Base-by-base conservation (phyloP, 1,140 invertebrate genomes). In the Vanessa atalanta region DNA sequence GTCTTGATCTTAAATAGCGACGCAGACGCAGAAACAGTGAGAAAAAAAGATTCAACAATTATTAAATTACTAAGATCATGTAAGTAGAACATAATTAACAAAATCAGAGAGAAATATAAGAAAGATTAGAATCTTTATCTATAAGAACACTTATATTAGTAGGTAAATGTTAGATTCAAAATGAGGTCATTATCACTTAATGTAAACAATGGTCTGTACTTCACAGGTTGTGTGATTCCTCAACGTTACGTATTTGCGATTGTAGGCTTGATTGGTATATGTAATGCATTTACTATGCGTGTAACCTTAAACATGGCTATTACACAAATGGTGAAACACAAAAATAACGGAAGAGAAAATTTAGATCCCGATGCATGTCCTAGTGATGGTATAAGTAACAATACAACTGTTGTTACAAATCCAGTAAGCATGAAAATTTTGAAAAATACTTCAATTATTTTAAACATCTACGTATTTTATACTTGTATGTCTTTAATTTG, bases 261-360 rank as follows among this genome's bases (percentile, higher is more conserved):
- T 3, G 95, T 98, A 94, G 97, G 96, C 26, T 97, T 98, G 78
- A 84, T 97, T 60, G 96, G 96, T 11, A 94, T 97, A 13, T 94
- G 95, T 57, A 97, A 96, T 83, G 96, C 97, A 0, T 98, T 98
- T 83, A 96, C 96, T 4, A 96, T 98, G 95, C 93, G 53, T 23
- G 13, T 20, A 26, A 57, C 53, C 23, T 92, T 98, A 6, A 98
- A 96, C 70, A 94, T 98, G 20, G 97, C 97, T 1, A 98, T 98
- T 72, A 97, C 97, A 15, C 96, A 97, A 83, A 98, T 98, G 96
- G 96, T 95, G 0, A 83, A 84, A 61, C 73, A 67, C 47, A 83
- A 69, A 16, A 78, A 76, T 48, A 50, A 37, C 1, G 65, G 47
- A 2, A 65, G 47, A n/a, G 67, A 60, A 1, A 61, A 78, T 66